phyloP scores from a whole-genome alignment of 1,140 invertebrate genomes.

The Chymomyza costata region DNA sequence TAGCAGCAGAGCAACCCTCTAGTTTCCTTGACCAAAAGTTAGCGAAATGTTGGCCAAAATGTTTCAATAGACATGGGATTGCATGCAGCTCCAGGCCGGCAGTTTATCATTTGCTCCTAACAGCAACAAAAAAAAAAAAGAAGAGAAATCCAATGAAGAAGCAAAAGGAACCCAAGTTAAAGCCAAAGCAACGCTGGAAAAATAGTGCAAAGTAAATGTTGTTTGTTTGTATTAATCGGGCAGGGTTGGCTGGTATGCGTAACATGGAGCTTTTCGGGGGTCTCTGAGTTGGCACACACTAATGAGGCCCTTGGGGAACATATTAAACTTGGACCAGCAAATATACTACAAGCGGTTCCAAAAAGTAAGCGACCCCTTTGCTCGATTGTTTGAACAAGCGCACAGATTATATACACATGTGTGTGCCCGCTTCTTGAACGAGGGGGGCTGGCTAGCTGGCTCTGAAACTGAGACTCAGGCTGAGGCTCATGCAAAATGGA shows the following conservation, averaged over 20 bases:
- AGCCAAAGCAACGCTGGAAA: constrained; percentile 33
- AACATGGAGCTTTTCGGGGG: too few relatives aligned
- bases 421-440: too few relatives aligned
- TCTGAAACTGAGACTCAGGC: too few relatives aligned
- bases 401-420: constrained; percentile 25
- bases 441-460: too few relatives aligned
- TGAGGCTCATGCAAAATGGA: constrained; percentile 18
- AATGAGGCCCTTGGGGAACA: constrained; percentile 69
- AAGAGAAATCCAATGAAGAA: constrained; percentile 13
- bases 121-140: constrained; percentile 1
- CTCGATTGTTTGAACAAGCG: constrained; percentile 16
- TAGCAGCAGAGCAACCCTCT: too few relatives aligned
- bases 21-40: too few relatives aligned
- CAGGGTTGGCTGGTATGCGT: constrained; percentile 45
- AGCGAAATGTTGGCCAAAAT: too few relatives aligned
- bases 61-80: too few relatives aligned
- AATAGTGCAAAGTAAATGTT: constrained; percentile 63
- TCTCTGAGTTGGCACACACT: constrained; percentile 52
- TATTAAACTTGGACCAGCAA: constrained; percentile 54
- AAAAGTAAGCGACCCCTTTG: neutral
- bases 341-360: constrained; percentile 7
- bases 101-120: too few relatives aligned
- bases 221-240: constrained; percentile 50
- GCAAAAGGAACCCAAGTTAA: constrained; percentile 24
- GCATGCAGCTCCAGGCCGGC: too few relatives aligned